Conservation (phyloP, 2,113 vertebrate species). For the Corapipo altera region DNA sequence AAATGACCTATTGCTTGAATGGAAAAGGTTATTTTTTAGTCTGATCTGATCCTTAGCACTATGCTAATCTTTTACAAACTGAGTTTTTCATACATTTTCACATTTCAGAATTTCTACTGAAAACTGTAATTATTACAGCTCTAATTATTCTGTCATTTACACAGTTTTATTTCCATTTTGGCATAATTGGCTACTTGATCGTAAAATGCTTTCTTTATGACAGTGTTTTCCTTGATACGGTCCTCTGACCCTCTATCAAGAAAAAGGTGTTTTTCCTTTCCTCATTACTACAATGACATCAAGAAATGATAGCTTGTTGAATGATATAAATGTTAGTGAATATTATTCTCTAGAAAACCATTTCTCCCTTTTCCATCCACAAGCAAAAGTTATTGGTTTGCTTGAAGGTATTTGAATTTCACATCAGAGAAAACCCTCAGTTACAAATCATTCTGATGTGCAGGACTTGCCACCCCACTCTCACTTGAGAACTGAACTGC, state of each 20-base stretch:
- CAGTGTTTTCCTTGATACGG: not conserved
- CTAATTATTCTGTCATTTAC: conserved; percentile 52
- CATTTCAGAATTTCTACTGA: conserved; percentile 23
- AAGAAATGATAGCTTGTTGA: not conserved
- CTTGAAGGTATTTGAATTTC: not conserved
- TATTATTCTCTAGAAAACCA: not conserved
- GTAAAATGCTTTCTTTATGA: conserved; percentile 5
- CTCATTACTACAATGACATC: not conserved
- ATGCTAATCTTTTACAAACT: not conserved
- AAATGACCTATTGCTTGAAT: not conserved
- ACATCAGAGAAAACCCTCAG: not conserved
- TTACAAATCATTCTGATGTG: not conserved
- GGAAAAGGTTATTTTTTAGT: conserved; percentile 18
- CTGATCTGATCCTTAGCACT: not conserved
- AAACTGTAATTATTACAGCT: not conserved
- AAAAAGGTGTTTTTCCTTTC: conserved; percentile 26
- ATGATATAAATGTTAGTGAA: not conserved
- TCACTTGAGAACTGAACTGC: rapidly evolving
- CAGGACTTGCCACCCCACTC: not conserved
- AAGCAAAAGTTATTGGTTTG: not conserved
- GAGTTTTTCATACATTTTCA: not conserved
- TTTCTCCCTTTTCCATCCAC: not conserved
- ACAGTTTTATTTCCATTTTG: conserved; percentile 24
- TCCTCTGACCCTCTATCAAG: conserved; percentile 4
- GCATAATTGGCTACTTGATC: not conserved